Percentiles rank a stretch among this genome's conserved stretches.
Conservation (phyloP, 1,140 invertebrate species). For the Anagrus nilaparvatae region DNA sequence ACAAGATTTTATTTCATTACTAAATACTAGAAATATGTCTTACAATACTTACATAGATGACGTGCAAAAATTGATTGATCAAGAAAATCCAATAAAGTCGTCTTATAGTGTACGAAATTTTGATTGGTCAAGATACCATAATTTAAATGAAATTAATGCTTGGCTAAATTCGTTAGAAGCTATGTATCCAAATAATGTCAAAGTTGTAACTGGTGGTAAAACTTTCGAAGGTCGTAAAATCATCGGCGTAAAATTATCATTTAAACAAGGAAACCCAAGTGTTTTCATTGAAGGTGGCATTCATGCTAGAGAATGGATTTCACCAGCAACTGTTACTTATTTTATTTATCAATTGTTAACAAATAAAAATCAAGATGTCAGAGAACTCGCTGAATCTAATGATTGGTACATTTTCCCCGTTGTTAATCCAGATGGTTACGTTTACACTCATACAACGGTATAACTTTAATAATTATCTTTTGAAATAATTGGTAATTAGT, state of each 20-base stretch:
- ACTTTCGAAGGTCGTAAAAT: slow-evolving; percentile 51
- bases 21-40: slow-evolving; percentile 12
- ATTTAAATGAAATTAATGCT: slow-evolving; percentile 40
- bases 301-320: slow-evolving; percentile 71
- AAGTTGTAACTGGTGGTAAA: slow-evolving; percentile 43
- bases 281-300: slow-evolving; percentile 54
- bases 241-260: slow-evolving; percentile 47
- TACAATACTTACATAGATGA: slow-evolving; percentile 24
- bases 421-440: slow-evolving; percentile 71
- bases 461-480: neutral
- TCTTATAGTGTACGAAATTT: slow-evolving; percentile 10
- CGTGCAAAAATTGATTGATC: slow-evolving; percentile 31
- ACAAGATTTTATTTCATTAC: slow-evolving; percentile 22
- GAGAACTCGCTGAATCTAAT: slow-evolving; percentile 44
- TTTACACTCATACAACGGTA: slow-evolving; percentile 48
- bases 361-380: slow-evolving; percentile 37
- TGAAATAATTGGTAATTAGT: neutral
- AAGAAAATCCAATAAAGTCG: slow-evolving; percentile 16
- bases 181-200: slow-evolving; percentile 40
- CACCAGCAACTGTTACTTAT: slow-evolving; percentile 57
- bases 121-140: slow-evolving; percentile 43
- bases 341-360: slow-evolving; percentile 53
- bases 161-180: slow-evolving; percentile 38
- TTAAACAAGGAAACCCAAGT: slow-evolving; percentile 34
- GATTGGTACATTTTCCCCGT: slow-evolving; percentile 64